Evolutionary conservation across 2,888 invertebrate species (phyloP), one percentile per base, ranked within the genome.

Genomic region (Allygus modestus): DNA sequence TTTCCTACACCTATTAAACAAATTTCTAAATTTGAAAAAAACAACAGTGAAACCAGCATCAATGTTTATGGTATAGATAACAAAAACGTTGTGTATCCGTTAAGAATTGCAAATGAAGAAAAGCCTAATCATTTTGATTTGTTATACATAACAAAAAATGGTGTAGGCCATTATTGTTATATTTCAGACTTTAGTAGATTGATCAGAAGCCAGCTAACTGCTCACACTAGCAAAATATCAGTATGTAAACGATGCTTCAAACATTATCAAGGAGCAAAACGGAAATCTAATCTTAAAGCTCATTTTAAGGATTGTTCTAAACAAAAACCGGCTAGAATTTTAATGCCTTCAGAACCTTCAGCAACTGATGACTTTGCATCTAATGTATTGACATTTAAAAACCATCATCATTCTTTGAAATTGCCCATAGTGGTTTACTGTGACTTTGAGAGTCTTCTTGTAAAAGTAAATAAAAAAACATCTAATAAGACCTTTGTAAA

Each of bases 1-100:
- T 79, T 79, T 31, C 79, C 79, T 28, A 79, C 79, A 79, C 43
- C 79, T 20, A 20, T 79, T 9, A 79, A 79, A 51, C 20, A 79
- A 51, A 51, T 79, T 26, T 43, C n/a, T 23, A 31, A 51, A 23
- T 79, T 79, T 51, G 79, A 79, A 79, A 79, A 31, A 26, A 79
- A 79, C 26, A 79, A 79, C 43, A 31, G 31, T n/a, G 12, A 51
- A 26, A 31, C 28, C 1, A 23, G 43, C 28, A 51, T 79, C 11
- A 79, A 79, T 51, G 51, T 79, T 51, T 79, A 79, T 51, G 26
- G 51, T 5, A 23, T 79, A 23, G 51, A 79, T 51, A 41, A 28
- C 1, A 51, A 79, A 79, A 26, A 79, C 17, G 28, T 51, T n/a
- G 12, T 51, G 17, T 79, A 41, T 23, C 79, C 79, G 15, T 51